These are phyloP conservation scores for Charina bottae DNA, from an alignment of 2,113 vertebrate species.

Conservation along the genomic window DNA sequence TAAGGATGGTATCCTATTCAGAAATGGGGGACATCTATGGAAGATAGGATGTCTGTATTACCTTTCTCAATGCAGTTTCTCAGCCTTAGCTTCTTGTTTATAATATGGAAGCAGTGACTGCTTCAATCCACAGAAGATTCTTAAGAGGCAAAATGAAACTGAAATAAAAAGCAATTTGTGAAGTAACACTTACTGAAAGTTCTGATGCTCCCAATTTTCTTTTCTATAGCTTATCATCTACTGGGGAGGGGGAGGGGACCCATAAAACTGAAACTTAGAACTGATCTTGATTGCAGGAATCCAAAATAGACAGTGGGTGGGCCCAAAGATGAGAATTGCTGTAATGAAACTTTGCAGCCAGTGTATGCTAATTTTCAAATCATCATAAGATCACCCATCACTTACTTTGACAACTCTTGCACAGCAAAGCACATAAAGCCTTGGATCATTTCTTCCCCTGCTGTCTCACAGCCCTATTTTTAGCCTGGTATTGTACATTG, in stretches of 20 bases:
- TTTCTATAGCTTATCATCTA: not conserved
- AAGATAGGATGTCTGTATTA: not conserved
- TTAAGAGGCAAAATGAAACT: not conserved
- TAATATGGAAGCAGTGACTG: not conserved
- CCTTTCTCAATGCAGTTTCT: not conserved
- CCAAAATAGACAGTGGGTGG: not conserved
- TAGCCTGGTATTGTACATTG: not conserved
- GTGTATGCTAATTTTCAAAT: not conserved
- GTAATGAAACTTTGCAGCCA: not conserved
- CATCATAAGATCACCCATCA: not conserved
- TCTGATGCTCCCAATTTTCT: not conserved
- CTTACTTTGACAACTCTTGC: slow-evolving; percentile 5
- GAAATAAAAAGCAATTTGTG: not conserved
- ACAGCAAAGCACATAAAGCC: not conserved
- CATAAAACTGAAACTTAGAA: not conserved
- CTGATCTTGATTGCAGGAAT: not conserved
- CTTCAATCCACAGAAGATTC: not conserved
- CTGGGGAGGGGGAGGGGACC: not conserved
- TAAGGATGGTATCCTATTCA: not conserved
- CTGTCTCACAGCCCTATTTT: slow-evolving; percentile 11
- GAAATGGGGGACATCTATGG: not conserved
- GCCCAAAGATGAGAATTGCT: not conserved
- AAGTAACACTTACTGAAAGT: not conserved
- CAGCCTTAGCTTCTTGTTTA: not conserved
- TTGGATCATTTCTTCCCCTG: slow-evolving; percentile 1